Base-by-base conservation (phyloP, 2,888 invertebrate genomes). In the Troides oblongomaculatus region DNA sequence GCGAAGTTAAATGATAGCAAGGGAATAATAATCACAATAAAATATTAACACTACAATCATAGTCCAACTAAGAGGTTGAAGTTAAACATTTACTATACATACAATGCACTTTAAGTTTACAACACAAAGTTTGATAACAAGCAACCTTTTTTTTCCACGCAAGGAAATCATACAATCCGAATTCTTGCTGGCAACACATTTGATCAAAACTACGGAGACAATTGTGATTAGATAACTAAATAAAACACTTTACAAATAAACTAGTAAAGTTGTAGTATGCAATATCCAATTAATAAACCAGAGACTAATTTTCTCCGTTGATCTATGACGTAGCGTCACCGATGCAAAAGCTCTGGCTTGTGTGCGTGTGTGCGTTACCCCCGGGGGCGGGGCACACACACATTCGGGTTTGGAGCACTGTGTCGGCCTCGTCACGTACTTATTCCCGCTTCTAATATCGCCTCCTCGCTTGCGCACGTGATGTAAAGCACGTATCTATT, bases 401-500 rank as follows among this genome's bases (percentile, higher is more conserved):
- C 77, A 8, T 53, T 72, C 74, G 77, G 74, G 72, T 74, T 76
- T 73, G 66, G 73, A 72, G 64, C 61, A 66, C 59, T 59, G 23
- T 53, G 30, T 25, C 8, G 59, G 73, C 72, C 12, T 23, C 50
- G 36, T 23, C 59, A 73, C 75, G 75, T 68, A 72, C 69, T 59
- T 70, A 70, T 63, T 66, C 57, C n/a, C 46, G 50, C 56, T 58
- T 53, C 46, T 59, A 59, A 59, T 46, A 61, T 17, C 63, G 68
- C 64, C 56, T 62, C 36, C 63, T 70, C 78, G 83, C 80, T 69
- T 78, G 84, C 80, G 84, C 82, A 88, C 92, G 91, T 90, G 91
- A 86, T 78, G 69, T 63, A 61, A 64, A 66, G 74, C 91, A 90
- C 86, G 89, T 79, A 75, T 72, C 68, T 77, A n/a, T 53, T 46